Evolutionary conservation across 2,113 vertebrate species (phyloP).

Genomic region (Cebidichthys violaceus): DNA sequence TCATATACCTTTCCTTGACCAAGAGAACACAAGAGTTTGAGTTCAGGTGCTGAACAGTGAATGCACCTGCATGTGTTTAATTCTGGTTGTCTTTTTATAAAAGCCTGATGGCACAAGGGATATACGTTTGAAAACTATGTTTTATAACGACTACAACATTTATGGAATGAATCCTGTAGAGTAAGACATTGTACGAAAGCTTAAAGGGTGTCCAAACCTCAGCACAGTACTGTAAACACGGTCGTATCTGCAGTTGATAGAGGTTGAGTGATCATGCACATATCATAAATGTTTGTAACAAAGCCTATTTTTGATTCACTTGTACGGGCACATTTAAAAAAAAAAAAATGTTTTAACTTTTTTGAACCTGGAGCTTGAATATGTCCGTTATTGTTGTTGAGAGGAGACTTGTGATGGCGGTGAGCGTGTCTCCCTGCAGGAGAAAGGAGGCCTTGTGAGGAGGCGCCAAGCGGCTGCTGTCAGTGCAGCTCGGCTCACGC

Average conservation of each 20-base stretch:
- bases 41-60: neutral
- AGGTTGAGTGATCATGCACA: slow-evolving; percentile 1
- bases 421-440: slow-evolving; percentile 52
- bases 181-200: neutral
- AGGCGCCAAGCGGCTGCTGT: slow-evolving; percentile 57
- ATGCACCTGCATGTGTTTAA: neutral
- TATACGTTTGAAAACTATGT: neutral
- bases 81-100: neutral
- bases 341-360: neutral
- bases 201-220: neutral
- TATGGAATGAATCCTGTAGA: neutral
- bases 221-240: neutral
- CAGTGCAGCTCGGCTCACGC: slow-evolving; percentile 42
- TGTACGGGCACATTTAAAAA: neutral
- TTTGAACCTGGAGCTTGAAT: neutral
- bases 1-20: neutral
- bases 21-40: too few relatives aligned
- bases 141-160: neutral
- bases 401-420: slow-evolving; percentile 25
- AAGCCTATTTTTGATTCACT: neutral
- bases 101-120: neutral
- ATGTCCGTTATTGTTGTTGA: slow-evolving; percentile 5
- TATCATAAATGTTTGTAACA: slow-evolving; percentile 20
- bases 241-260: neutral
- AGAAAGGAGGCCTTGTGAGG: slow-evolving; percentile 61